These are phyloP conservation scores for Actinia equina DNA, from an alignment of 64 coral and sea anemone genomes.

Conservation along the genomic window DNA sequence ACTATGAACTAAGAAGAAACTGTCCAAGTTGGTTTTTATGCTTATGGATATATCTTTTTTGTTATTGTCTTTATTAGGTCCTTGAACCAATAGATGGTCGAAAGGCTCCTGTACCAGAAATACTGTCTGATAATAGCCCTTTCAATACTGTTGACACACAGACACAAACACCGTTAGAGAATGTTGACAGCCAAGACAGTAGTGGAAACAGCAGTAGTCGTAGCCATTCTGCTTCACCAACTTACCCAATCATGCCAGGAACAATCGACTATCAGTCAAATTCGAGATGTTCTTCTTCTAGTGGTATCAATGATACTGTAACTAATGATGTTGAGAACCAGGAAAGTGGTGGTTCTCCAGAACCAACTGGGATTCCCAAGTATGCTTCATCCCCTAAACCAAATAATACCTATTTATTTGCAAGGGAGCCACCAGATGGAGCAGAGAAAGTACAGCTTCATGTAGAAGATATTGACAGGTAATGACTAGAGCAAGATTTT, in stretches of 20 bases:
- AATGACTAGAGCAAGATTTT: background rate
- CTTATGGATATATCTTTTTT: background rate
- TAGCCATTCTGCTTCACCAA: slow-evolving; percentile 88
- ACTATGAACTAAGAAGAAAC: background rate
- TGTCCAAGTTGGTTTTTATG: background rate
- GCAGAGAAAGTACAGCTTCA: slow-evolving; percentile 90
- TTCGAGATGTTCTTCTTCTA: slow-evolving; percentile 76
- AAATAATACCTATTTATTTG: slow-evolving; percentile 90
- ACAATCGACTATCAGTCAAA: slow-evolving; percentile 52
- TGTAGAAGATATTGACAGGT: slow-evolving; percentile 83
- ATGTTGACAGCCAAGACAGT: slow-evolving; percentile 69
- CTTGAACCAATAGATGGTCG: slow-evolving; percentile 74
- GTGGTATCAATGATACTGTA: slow-evolving; percentile 12
- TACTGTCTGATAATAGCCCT: slow-evolving; percentile 41
- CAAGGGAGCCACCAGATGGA: slow-evolving; percentile 92
- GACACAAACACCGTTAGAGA: slow-evolving; percentile 73
- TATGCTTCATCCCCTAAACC: slow-evolving; percentile 97
- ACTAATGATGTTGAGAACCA: background rate
- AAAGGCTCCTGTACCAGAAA: slow-evolving; percentile 69
- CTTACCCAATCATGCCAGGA: slow-evolving; percentile 64
- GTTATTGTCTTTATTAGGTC: slow-evolving; percentile 20
- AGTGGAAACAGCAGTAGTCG: slow-evolving; percentile 58
- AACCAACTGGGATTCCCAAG: slow-evolving; percentile 58
- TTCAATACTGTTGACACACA: slow-evolving; percentile 77
- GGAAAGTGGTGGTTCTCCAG: slow-evolving; percentile 62